Conservation (phyloP, 2,113 vertebrate species). For the Oreotrochilus melanogaster region DNA sequence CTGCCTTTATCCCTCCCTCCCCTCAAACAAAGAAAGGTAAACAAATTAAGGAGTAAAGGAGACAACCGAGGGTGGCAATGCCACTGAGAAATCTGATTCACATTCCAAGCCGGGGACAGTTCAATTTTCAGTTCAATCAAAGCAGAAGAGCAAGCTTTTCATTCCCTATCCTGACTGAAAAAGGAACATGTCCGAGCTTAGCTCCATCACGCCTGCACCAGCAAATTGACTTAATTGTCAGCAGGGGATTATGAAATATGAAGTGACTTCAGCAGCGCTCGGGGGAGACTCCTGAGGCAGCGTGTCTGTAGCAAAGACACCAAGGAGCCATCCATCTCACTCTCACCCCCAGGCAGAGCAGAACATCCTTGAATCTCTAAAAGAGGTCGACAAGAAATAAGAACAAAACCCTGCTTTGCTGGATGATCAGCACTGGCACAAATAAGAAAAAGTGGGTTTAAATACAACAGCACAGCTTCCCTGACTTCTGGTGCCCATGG, state of each 20-base stretch:
- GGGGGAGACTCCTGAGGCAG: not conserved
- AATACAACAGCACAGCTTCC: not conserved
- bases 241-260: slow-evolving; percentile 49
- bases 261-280: slow-evolving; percentile 35
- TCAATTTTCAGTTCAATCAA: not conserved
- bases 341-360: slow-evolving; percentile 12
- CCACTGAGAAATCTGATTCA: not conserved
- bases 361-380: not conserved
- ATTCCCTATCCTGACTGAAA: not conserved
- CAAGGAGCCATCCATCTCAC: slow-evolving; percentile 29
- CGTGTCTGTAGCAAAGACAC: slow-evolving; percentile 15
- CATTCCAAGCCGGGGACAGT: not conserved
- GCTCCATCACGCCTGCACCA: slow-evolving; percentile 59
- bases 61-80: not conserved
- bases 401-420: not conserved
- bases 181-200: slow-evolving; percentile 54
- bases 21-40: not conserved
- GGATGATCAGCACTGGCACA: not conserved
- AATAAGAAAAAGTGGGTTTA: not conserved
- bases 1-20: not conserved
- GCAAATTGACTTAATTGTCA: slow-evolving; percentile 72
- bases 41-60: not conserved
- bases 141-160: not conserved
- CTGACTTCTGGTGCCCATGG: not conserved
- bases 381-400: not conserved